A percentile compares a stretch with the other conserved stretches of the same genome.
Conservation (phyloP, 2,888 invertebrate species). For the Ichneumoninae sp. region DNA sequence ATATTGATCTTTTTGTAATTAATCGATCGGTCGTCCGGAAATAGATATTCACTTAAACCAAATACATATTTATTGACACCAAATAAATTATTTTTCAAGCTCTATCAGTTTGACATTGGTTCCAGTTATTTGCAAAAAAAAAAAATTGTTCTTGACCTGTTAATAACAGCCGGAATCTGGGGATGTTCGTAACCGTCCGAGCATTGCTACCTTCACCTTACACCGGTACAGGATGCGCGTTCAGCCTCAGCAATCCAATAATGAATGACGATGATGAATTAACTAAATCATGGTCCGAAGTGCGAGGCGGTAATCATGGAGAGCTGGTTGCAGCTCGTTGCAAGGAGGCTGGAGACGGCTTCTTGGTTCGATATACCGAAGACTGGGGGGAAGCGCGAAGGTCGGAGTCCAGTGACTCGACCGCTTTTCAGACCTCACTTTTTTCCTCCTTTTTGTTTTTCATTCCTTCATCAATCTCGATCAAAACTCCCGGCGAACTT, state of each 20-base stretch:
- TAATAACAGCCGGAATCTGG: too few species aligned
- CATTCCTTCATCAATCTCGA: constrained; percentile 62
- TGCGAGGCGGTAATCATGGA: constrained; percentile 32
- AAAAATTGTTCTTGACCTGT: too few species aligned
- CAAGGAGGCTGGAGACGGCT: constrained; percentile 12
- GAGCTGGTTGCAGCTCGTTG: constrained; percentile 1
- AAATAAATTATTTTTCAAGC: too few species aligned
- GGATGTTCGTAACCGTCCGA: too few species aligned
- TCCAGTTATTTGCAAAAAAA: background rate
- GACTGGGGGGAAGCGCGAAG: constrained; percentile 6
- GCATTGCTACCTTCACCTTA: background rate
- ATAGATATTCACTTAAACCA: too few species aligned
- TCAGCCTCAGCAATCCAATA: constrained; percentile 6
- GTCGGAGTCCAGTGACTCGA: constrained; percentile 51
- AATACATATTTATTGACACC: too few species aligned
- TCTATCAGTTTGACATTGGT: too few species aligned
- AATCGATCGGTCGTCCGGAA: too few species aligned
- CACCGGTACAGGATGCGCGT: background rate
- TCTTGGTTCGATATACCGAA: background rate
- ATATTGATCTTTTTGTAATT: too few species aligned
- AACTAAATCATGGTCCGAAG: constrained; percentile 41
- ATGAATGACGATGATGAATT: constrained; percentile 49
- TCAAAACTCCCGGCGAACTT: constrained; percentile 58
- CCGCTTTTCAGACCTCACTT: constrained; percentile 12
- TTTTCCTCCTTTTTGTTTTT: constrained; percentile 1